Conservation (phyloP, 2,888 invertebrate species). For the Drosophila pseudotalamancana region DNA sequence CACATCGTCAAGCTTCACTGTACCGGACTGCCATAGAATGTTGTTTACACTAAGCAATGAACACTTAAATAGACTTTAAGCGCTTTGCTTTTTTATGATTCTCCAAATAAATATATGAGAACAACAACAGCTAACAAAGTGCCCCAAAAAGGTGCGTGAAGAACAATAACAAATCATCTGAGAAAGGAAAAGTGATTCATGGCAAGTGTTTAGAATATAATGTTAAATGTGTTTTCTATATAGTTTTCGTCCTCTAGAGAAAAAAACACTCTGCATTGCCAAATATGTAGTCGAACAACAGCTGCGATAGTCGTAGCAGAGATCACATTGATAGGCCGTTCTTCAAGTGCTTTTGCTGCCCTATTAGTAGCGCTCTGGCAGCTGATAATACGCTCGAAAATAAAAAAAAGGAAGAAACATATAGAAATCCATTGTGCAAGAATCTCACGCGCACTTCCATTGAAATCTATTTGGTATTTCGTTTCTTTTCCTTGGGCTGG, state of each 20-base stretch:
- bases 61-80: slow-evolving; percentile 73
- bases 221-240: slow-evolving; percentile 18
- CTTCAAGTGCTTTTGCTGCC: slow-evolving; percentile 58
- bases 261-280: slow-evolving; percentile 46
- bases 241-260: background rate
- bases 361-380: slow-evolving; percentile 73
- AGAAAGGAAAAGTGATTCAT: slow-evolving; percentile 43
- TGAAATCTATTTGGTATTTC: slow-evolving; percentile 30
- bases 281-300: slow-evolving; percentile 22
- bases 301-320: slow-evolving; percentile 3
- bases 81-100: slow-evolving; percentile 63
- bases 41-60: slow-evolving; percentile 71
- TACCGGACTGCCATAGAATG: slow-evolving; percentile 8
- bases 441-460: slow-evolving; percentile 56
- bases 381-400: slow-evolving; percentile 52
- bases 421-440: slow-evolving; percentile 36
- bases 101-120: slow-evolving; percentile 70
- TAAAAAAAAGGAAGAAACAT: background rate
- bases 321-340: slow-evolving; percentile 38
- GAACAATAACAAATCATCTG: slow-evolving; percentile 3
- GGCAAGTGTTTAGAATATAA: slow-evolving; percentile 44
- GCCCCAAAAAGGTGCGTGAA: slow-evolving; percentile 41
- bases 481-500: slow-evolving; percentile 11
- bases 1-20: slow-evolving; percentile 6
- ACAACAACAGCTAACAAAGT: slow-evolving; percentile 42